Evolutionary conservation across 2,113 vertebrate species (phyloP), one percentile per base, ranked within the genome.

Genomic region (Hippopotamus amphibius): DNA sequence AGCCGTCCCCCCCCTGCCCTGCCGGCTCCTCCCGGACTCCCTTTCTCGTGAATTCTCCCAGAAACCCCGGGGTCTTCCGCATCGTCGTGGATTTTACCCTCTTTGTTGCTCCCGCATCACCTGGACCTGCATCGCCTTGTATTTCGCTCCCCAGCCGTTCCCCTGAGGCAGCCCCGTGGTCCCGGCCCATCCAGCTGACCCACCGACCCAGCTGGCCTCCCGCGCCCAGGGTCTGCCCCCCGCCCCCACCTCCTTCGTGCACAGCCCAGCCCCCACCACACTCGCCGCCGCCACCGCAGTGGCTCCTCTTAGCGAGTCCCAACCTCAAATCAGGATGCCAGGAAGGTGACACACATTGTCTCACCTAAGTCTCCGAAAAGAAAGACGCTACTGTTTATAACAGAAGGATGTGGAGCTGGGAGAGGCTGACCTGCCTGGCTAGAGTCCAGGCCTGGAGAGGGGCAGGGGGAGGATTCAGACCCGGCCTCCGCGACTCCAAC

Each of bases 141-240:
- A 6, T 69, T 57, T 12, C 14, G 6, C 4, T 11, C 16, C 72
- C 9, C 7, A 6, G 28, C 13, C 33, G 1, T 66, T 81, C 11
- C 26, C 30, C 17, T 10, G 4, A 26, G 28, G 6, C 7, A 1
- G 43, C 6, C 1, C 22, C 15, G 37, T 2, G 8, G 14, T 3
- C 2, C n/a, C n/a, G 5, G 55, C 41, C 37, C 5, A 16, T 81
- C 14, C 53, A 14, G 2, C 24, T 24, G 6, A n/a, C n/a, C 22
- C 15, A 5, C 3, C 5, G 2, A 19, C 48, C 2, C 37, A 46
- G 21, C 30, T 26, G 30, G 21, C 7, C 14, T 11, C n/a, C 53
- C 33, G 63, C 88, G 33, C 3, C 59, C 30, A 55, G 48, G 19
- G 16, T 37, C 28, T 4, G 69, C 7, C n/a, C 24, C 3, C 13